Base-by-base conservation (phyloP, 2,113 vertebrate species). In the Anolis sagrei region DNA sequence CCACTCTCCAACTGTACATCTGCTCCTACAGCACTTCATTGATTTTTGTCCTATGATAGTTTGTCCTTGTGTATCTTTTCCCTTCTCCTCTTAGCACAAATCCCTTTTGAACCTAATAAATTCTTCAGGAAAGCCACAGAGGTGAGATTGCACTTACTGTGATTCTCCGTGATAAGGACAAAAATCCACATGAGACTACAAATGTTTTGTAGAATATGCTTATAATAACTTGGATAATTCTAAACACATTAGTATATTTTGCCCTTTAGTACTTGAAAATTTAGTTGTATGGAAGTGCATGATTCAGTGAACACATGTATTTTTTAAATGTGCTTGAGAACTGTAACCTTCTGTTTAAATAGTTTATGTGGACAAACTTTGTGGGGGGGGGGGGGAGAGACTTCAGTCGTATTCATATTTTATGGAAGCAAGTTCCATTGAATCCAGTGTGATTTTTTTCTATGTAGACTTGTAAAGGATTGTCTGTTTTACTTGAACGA, bases 31-130 rank as follows among this genome's bases (percentile, higher is more conserved):
- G 85, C 66, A 44, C 77, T 89, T 70, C 86, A 92, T 90, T 93
- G 93, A 93, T 95, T 93, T 92, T 82, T 79, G 6, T 76, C 76
- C 88, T 92, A 39, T 90, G 89, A 34, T 90, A 88, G 88, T 94
- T 93, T 93, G 94, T 93, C 92, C 93, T 95, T 95, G 92, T 74
- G 2, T 77, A 79, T 88, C 66, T 69, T 82, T 61, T 25, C 4
- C 27, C 76, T 36, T 27, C 36, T 68, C 64, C 80, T 82, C 29
- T 84, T 39, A 76, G 73, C 82, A 76, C 81, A 91, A 89, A 81
- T 81, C 73, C 76, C 34, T 91, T 94, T 87, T 93, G 90, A 83
- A 92, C 91, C 76, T 90, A 92, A 90, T 91, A 82, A 86, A 87
- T 93, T 89, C 88, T 89, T 86, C 36, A 9, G 84, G 84, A 89